Evolutionary conservation across 2,113 vertebrate species (phyloP).

Genomic region (Rousettus leschenaultii): DNA sequence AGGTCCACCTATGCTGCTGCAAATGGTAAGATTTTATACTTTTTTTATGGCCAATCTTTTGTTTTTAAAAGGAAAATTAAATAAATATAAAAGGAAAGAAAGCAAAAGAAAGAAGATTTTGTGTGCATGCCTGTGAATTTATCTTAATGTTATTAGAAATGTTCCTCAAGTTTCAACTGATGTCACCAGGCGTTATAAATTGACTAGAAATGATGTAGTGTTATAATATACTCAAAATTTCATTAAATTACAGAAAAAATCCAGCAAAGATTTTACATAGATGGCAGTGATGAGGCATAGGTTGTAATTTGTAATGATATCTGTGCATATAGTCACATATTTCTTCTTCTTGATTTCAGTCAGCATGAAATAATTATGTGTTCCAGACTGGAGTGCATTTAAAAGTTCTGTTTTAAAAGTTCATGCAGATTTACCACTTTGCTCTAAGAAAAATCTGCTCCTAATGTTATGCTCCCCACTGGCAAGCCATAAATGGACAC

Average conservation of each 20-base stretch:
- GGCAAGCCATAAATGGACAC: not conserved
- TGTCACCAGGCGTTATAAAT: not conserved
- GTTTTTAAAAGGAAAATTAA: constrained; percentile 21
- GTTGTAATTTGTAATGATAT: constrained; percentile 43
- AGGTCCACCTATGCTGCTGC: too few relatives aligned
- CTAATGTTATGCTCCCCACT: not conserved
- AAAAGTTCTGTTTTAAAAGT: constrained; percentile 45
- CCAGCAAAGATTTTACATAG: not conserved
- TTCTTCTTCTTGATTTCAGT: constrained; percentile 57
- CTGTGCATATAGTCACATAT: constrained; percentile 42
- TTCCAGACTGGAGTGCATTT: constrained; percentile 46
- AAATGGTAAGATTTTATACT: too few relatives aligned
- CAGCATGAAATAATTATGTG: constrained; percentile 56
- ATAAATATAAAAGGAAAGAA: not conserved
- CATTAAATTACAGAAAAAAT: not conserved
- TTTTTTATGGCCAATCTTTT: too few relatives aligned
- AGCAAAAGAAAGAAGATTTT: not conserved
- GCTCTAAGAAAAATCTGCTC: not conserved
- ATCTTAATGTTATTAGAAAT: not conserved
- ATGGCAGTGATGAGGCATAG: not conserved
- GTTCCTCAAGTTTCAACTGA: not conserved
- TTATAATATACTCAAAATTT: not conserved
- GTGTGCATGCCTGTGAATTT: not conserved
- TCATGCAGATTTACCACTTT: constrained; percentile 25
- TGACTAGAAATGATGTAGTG: not conserved